Base-by-base conservation (phyloP, 2,888 invertebrate genomes). In the Globia sparganii region DNA sequence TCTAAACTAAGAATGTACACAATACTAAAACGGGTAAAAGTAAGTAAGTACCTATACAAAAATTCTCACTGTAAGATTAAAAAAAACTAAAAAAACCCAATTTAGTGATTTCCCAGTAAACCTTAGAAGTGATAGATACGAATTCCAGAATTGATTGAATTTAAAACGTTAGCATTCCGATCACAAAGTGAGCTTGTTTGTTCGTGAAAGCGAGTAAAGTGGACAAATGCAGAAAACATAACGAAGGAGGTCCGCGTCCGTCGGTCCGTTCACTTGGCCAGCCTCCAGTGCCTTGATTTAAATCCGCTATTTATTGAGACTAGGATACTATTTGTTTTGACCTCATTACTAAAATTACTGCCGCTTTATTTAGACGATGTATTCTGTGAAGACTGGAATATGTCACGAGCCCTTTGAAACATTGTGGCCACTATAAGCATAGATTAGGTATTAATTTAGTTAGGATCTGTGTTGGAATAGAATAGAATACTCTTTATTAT, bases 131-230 rank as follows among this genome's bases (percentile, higher is more conserved):
- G 80, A 86, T 86, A 80, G 80, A 86, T 86, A 80, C 80, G 74
- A 84, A 88, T 87, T 85, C 85, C 75, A 65, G 79, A 86, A 85
- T 81, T 83, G 86, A 86, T 90, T 87, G 88, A 88, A 90, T 90
- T 91, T 88, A 89, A 90, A 90, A 90, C 81, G 89, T 93, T 93
- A 90, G 87, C 89, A 95, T 95, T 95, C 94, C 85, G 90, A 90
- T 91, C 94, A 93, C 92, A 92, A 88, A 92, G 90, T 91, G 91
- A 91, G 93, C 91, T 94, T 94, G 94, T 95, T 95, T 95, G 94
- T 92, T 92, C 90, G 90, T 94, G 93, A 94, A 94, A 94, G 92
- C 93, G 94, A 95, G 94, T 94, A 92, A 91, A 94, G 93, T 94
- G 94, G 93, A 94, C 94, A 94, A 94, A 94, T 93, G 91, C 92